These are phyloP conservation scores for Micropterix aruncella DNA, from an alignment of 2,888 invertebrate genomes.

Conservation along the genomic window DNA sequence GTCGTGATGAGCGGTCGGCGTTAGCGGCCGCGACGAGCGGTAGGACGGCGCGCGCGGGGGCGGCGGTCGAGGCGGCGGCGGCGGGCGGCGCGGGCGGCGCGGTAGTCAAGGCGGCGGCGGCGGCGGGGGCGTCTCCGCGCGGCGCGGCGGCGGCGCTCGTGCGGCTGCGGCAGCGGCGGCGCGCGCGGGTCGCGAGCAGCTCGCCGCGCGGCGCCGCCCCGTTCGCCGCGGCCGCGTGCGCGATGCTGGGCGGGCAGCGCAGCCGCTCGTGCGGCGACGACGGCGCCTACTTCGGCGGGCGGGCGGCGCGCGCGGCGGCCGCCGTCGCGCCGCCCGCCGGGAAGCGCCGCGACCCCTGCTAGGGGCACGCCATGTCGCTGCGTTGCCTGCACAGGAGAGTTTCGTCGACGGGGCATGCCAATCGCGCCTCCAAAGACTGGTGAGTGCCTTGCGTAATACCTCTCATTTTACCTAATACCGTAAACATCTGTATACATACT, in stretches of 20 bases:
- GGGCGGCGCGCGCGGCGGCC: constrained; percentile 36
- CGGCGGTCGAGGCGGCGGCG: too few species aligned
- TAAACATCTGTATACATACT: too few species aligned
- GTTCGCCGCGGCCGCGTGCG: constrained; percentile 28
- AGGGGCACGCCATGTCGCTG: constrained; percentile 51
- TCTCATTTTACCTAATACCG: too few species aligned
- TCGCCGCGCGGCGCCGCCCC: constrained; percentile 38
- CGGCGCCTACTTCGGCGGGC: constrained; percentile 40
- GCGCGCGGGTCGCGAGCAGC: constrained; percentile 21
- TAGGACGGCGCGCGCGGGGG: too few species aligned
- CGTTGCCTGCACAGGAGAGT: constrained; percentile 49
- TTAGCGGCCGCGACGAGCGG: too few species aligned
- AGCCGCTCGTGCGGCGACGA: constrained; percentile 41
- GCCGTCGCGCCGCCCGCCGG: constrained; percentile 18
- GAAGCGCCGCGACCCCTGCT: constrained; percentile 39
- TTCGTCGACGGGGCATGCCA: constrained; percentile 14
- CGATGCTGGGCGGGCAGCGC: constrained; percentile 38
- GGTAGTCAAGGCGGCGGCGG: constrained; percentile 27
- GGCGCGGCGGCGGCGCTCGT: background rate
- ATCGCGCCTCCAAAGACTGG: background rate
- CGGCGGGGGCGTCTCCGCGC: constrained; percentile 25
- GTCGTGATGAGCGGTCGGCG: too few species aligned
- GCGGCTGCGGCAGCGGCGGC: constrained; percentile 25
- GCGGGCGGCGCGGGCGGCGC: background rate
- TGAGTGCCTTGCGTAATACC: background rate